These are phyloP conservation scores for Zaprionus inermis DNA, from an alignment of 1,140 invertebrate genomes.

Conservation along the genomic window DNA sequence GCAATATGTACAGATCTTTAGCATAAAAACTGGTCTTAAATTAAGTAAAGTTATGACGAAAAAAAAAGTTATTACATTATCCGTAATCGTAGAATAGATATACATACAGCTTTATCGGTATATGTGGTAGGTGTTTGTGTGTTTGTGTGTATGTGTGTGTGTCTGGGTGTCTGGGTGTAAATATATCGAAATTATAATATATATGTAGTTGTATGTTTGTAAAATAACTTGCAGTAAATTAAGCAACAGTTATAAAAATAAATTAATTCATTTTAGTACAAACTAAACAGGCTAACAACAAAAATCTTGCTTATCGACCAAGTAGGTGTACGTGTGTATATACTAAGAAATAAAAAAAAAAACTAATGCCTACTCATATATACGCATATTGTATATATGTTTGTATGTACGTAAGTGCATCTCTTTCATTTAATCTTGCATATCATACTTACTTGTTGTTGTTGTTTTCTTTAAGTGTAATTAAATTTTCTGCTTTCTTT, in stretches of 20 bases:
- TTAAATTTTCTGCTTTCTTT: constrained; percentile 14
- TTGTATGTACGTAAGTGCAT: constrained; percentile 39
- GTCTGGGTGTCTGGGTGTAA: constrained; percentile 7
- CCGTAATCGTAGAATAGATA: constrained; percentile 1
- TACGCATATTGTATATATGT: constrained; percentile 34
- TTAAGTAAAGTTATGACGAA: constrained; percentile 53
- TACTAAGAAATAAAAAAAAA: neutral
- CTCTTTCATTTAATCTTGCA: constrained; percentile 30
- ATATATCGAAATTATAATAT: constrained; percentile 8
- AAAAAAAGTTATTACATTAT: constrained; percentile 15
- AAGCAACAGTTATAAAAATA: constrained; percentile 60
- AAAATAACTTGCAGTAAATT: constrained; percentile 45
- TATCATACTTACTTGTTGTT: neutral
- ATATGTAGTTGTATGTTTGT: too few species aligned
- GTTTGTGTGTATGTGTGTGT: constrained; percentile 23
- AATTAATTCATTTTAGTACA: constrained; percentile 72
- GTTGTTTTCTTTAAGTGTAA: neutral
- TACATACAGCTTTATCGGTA: constrained; percentile 3
- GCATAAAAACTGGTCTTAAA: constrained; percentile 68
- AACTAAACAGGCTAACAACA: constrained; percentile 63
- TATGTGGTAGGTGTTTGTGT: constrained; percentile 18
- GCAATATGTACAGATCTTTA: constrained; percentile 68
- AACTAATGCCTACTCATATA: constrained; percentile 28
- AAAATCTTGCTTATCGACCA: constrained; percentile 37
- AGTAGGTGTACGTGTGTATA: constrained; percentile 9